Evolutionary conservation across 2,797 vertebrate species (phyloP).

Genomic region (Malurus splendens): DNA sequence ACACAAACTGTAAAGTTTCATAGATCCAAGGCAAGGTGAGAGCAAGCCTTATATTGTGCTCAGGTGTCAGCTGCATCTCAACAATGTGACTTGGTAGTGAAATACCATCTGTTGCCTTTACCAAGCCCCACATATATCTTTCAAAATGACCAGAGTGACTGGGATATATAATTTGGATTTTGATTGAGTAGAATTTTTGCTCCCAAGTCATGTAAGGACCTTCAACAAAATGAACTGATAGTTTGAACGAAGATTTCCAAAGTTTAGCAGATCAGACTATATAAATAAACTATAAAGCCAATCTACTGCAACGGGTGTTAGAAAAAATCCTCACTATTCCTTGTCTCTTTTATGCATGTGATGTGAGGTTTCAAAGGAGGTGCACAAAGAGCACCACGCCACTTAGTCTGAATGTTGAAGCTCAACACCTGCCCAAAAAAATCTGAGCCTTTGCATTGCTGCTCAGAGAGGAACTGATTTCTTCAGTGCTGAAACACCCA

Average conservation of each 20-base stretch:
- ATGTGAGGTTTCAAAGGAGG: background rate
- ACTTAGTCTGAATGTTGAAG: background rate
- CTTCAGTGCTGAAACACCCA: background rate
- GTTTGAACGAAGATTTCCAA: background rate
- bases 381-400: background rate
- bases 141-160: background rate
- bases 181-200: background rate
- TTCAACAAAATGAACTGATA: background rate
- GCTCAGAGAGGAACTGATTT: background rate
- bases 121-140: background rate
- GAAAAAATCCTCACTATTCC: background rate
- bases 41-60: background rate
- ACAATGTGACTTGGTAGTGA: background rate
- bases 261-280: background rate
- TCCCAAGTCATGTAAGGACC: background rate
- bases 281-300: background rate
- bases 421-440: background rate
- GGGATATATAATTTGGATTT: background rate
- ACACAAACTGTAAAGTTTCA: background rate
- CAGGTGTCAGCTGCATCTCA: background rate
- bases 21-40: background rate
- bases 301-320: background rate
- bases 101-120: background rate
- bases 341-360: background rate
- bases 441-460: background rate